Conservation (phyloP, 2,113 vertebrate species). For the Felis chaus region DNA sequence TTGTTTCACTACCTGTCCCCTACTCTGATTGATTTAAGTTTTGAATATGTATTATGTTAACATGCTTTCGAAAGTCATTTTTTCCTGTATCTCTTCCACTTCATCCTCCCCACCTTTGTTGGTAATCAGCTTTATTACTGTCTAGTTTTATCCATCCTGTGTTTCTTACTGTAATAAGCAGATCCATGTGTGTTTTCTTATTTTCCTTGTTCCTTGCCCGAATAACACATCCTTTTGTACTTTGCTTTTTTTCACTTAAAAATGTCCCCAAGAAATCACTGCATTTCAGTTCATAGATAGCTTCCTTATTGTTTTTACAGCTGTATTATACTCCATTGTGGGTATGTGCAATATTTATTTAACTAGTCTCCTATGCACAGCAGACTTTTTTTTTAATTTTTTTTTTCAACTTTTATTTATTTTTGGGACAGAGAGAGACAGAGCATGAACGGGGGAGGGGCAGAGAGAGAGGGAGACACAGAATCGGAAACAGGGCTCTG, state of each 20-base stretch:
- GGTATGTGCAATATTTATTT: neutral
- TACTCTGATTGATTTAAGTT: neutral
- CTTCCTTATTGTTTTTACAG: neutral
- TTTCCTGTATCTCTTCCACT: neutral
- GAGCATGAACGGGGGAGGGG: too few species aligned
- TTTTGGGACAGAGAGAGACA: too few species aligned
- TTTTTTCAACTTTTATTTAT: too few species aligned
- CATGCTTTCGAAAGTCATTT: neutral
- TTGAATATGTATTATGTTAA: neutral
- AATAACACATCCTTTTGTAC: neutral
- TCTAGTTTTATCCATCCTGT: neutral
- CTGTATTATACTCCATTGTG: neutral
- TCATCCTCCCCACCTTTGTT: neutral
- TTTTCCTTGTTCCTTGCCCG: neutral
- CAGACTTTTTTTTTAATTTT: neutral
- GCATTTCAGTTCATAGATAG: neutral
- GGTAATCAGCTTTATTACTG: neutral
- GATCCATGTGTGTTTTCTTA: neutral
- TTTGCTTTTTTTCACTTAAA: neutral
- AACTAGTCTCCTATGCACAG: neutral
- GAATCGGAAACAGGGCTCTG: too few species aligned
- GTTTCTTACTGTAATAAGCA: neutral
- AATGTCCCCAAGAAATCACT: neutral
- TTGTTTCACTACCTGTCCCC: neutral
- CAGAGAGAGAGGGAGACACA: too few species aligned